Base-by-base conservation (phyloP, 2,888 invertebrate species). In the Apodemia zela region DNA sequence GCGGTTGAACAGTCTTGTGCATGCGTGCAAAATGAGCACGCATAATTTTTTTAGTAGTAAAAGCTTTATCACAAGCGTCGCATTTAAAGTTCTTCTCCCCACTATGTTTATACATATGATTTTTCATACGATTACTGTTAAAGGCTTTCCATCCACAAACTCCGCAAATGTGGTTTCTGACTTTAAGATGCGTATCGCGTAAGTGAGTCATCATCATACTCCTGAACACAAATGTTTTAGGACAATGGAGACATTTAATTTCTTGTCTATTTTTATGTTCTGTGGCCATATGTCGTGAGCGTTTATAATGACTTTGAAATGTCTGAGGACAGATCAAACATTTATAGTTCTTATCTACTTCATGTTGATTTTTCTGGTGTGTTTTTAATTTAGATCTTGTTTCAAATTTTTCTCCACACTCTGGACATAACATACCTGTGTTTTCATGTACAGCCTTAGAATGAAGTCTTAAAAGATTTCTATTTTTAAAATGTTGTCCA, bases 121-220 rank as follows among this genome's bases (percentile, higher is more conserved):
- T 87, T 69, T 92, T 92, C 62, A 94, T 74, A 0, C 93, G 78
- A 60, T 92, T 90, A 29, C 86, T 90, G 59, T 84, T 87, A 49
- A 87, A 89, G 0, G 90, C 87, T 60, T 84, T 87, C 83, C 84
- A 89, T 0, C 89, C 90, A 29, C 91, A 91, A 0, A 90, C 81
- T 0, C 85, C 77, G 65, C 91, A 91, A 0, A 83, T 74, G 49
- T 87, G 82, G 49, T 89, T 86, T 11, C 88, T 72, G 0, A 87
- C 86, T 68, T 89, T 90, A 49, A 91, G 69, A 71, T 91, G 91
- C 0, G 87, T 79, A 42, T 88, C 88, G 0, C 89, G 68, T 2
- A 89, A 61, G 63, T 91, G 91, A 0, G 85, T 84, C 89, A 89
- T 87, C 89, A 91, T 90, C 86, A 88, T 88, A 51, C 86, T 87